Conservation (phyloP, 2,797 vertebrate genomes). For the Xiphorhynchus erythropygius region DNA sequence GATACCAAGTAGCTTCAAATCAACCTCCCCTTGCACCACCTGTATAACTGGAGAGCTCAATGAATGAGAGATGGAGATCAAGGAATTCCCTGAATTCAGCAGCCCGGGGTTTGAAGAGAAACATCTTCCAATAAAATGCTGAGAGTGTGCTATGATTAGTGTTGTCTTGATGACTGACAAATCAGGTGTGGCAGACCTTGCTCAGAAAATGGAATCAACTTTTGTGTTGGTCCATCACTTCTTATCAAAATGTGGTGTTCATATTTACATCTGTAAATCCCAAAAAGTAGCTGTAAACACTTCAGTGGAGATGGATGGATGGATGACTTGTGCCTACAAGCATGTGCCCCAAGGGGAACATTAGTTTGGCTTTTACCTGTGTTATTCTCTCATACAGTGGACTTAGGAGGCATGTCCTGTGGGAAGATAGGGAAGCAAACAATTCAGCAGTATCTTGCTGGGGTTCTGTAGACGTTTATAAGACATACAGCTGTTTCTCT, state of each 20-base stretch:
- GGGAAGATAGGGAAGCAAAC: constrained; percentile 43
- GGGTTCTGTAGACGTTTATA: constrained; percentile 15
- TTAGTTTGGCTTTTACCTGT: constrained; percentile 43
- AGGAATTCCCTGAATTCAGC: not conserved
- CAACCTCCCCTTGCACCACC: not conserved
- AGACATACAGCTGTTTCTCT: constrained; percentile 71
- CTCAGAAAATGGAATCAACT: not conserved
- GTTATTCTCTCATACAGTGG: not conserved
- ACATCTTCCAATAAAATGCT: not conserved
- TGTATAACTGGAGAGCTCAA: not conserved
- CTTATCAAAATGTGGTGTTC: not conserved
- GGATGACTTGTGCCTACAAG: not conserved
- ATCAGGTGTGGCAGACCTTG: not conserved
- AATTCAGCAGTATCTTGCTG: constrained; percentile 19
- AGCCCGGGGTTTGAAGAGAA: not conserved
- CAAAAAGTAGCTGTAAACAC: not conserved
- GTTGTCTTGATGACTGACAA: not conserved
- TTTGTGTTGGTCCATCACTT: not conserved
- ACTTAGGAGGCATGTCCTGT: constrained; percentile 37
- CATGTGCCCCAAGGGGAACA: not conserved
- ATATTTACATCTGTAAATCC: not conserved
- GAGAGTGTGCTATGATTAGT: not conserved
- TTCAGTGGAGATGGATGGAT: not conserved
- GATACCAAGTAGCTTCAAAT: not conserved
- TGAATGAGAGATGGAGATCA: not conserved